A percentile compares a stretch with the other conserved stretches of the same genome.
Conservation (phyloP, 64 coral and sea anemone species). For the Montipora efflorescens region DNA sequence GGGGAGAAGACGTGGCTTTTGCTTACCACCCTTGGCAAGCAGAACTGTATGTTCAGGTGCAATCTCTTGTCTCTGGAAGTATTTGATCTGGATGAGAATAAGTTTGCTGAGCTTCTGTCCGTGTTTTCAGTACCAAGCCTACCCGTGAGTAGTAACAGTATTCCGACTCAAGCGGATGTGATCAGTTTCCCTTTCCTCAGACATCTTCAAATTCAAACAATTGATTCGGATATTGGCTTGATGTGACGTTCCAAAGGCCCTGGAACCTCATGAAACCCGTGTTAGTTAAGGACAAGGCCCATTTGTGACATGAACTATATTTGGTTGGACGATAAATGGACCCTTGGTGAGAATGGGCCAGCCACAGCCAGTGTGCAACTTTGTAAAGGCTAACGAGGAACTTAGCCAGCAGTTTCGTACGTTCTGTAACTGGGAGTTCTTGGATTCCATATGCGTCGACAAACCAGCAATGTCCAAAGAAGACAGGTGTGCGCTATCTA, state of each 20-base stretch:
- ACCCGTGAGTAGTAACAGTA: slow-evolving; percentile 16
- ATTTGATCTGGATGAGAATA: slow-evolving; percentile 16
- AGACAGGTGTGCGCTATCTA: slow-evolving; percentile 39
- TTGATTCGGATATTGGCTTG: slow-evolving; percentile 15
- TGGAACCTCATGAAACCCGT: slow-evolving; percentile 39
- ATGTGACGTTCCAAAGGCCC: slow-evolving; percentile 18
- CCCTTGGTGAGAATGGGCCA: background rate
- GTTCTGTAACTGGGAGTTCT: slow-evolving; percentile 62
- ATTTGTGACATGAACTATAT: slow-evolving; percentile 30
- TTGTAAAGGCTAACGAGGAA: slow-evolving; percentile 3
- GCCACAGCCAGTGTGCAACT: slow-evolving; percentile 22
- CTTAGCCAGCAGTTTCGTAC: slow-evolving; percentile 38
- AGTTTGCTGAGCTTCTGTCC: slow-evolving; percentile 16
- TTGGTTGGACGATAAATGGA: slow-evolving; percentile 52
- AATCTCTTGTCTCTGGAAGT: background rate
- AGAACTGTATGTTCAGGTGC: background rate
- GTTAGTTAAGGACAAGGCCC: slow-evolving; percentile 1
- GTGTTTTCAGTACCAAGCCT: slow-evolving; percentile 26
- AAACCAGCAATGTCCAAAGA: slow-evolving; percentile 36
- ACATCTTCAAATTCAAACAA: background rate
- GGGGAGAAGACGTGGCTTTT: background rate
- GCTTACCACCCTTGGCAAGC: background rate
- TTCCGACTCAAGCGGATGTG: slow-evolving; percentile 20
- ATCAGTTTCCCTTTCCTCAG: slow-evolving; percentile 6
- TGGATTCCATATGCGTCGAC: slow-evolving; percentile 15